These are phyloP conservation scores for Laspeyria flexula DNA, from an alignment of 2,888 invertebrate species.

Conservation along the genomic window DNA sequence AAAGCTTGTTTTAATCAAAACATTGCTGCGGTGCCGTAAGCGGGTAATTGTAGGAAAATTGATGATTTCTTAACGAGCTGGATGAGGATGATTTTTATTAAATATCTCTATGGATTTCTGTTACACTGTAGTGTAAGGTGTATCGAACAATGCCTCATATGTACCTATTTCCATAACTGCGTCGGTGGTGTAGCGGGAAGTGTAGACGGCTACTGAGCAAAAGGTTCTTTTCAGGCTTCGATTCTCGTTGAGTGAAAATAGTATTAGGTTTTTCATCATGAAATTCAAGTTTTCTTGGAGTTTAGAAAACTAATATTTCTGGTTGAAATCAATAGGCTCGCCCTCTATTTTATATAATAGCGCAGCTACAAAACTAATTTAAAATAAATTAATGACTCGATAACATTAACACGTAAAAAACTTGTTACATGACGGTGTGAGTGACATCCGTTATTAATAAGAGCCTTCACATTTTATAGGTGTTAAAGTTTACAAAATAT, in stretches of 20 bases:
- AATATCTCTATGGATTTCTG: conserved; percentile 24
- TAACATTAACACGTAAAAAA: not conserved
- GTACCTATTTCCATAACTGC: too few relatives aligned
- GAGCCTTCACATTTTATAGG: conserved; percentile 65
- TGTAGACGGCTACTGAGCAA: too few relatives aligned
- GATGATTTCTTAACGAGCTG: conserved; percentile 67
- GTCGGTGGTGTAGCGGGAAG: too few relatives aligned
- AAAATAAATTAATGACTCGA: not conserved
- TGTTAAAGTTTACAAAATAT: conserved; percentile 67
- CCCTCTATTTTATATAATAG: too few relatives aligned
- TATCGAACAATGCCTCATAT: not conserved
- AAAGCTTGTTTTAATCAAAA: conserved; percentile 67
- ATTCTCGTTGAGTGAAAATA: too few relatives aligned
- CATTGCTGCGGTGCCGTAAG: conserved; percentile 62
- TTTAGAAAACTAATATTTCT: too few relatives aligned
- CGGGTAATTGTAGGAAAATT: conserved; percentile 79
- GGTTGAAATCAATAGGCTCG: too few relatives aligned
- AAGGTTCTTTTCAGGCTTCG: too few relatives aligned
- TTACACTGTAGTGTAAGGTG: conserved; percentile 52
- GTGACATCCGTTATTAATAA: conserved; percentile 37
- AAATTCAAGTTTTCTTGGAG: too few relatives aligned
- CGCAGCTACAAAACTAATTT: too few relatives aligned
- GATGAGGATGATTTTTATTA: conserved; percentile 61
- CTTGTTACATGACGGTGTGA: conserved; percentile 53
- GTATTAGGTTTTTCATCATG: too few relatives aligned